Evolutionary conservation across 2,888 invertebrate genomes (phyloP).

Genomic region (Lasiommata megera): DNA sequence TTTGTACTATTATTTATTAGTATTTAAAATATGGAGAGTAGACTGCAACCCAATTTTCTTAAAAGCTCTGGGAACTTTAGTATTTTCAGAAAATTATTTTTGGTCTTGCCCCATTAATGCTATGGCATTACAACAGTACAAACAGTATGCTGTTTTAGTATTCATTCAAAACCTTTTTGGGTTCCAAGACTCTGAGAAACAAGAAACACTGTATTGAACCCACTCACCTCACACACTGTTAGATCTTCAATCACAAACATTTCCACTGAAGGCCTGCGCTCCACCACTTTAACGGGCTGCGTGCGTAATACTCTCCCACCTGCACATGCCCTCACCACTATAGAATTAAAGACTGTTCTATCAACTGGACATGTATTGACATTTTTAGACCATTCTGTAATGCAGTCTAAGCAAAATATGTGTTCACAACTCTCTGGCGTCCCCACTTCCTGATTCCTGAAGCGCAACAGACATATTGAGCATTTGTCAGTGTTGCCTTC

Average conservation of each 20-base stretch:
- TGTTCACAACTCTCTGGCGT: constrained; percentile 94
- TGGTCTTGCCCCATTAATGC: too few relatives aligned
- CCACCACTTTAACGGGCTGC: constrained; percentile 82
- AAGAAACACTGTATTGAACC: too few relatives aligned
- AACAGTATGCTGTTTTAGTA: too few relatives aligned
- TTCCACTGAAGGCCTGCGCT: constrained; percentile 77
- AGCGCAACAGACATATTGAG: constrained; percentile 92
- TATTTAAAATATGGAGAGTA: too few relatives aligned
- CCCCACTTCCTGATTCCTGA: constrained; percentile 89
- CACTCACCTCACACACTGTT: constrained; percentile 86
- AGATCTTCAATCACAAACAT: constrained; percentile 81
- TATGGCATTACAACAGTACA: too few relatives aligned
- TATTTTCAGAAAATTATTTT: too few relatives aligned
- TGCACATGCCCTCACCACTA: constrained; percentile 86
- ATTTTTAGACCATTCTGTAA: constrained; percentile 97
- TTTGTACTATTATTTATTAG: too few relatives aligned
- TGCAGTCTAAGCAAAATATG: constrained; percentile 93
- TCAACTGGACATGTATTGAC: constrained; percentile 97
- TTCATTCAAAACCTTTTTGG: too few relatives aligned
- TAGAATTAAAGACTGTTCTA: constrained; percentile 88
- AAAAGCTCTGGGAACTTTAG: too few relatives aligned
- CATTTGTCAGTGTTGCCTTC: constrained; percentile 91
- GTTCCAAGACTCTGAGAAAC: too few relatives aligned
- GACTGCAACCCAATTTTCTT: too few relatives aligned
- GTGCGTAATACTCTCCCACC: constrained; percentile 85